Base-by-base conservation (phyloP, 1,140 invertebrate species). In the Plodia interpunctella region DNA sequence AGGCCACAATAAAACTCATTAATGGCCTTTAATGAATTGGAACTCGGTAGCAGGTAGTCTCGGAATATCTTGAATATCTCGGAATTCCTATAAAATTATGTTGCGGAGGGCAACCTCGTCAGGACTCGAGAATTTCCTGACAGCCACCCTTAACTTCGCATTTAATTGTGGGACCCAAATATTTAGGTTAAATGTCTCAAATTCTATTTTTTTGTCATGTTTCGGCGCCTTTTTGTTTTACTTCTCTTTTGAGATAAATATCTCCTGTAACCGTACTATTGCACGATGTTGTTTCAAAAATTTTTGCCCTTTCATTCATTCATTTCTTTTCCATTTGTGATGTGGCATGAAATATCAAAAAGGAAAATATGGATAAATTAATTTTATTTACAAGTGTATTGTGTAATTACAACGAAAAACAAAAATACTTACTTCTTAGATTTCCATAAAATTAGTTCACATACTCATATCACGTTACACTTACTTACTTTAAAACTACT, bases 11-110 rank as follows among this genome's bases (percentile, higher is more conserved):
- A 82, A 87, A 84, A 58, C 70, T 84, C 76, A 78, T 83, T 80
- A 80, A 84, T 85, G 65, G 66, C 57, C 73, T 62, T 75, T 78
- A 87, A 83, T 85, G 79, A 83, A 87, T 85, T 83, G 76, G 78
- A 67, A 63, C 74, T 78, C 70, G 65, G 74, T 77, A 80, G 75
- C 83, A 85, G 77, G 76, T 85, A 85, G 76, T 38, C 73, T 68
- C 56, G 60, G 79, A 86, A 80, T 81, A 78, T 68, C 65, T 76
- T 19, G 58, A 76, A 82, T 87, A 75, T 63, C 68, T 76, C 64
- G 44, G 76, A 80, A 80, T 79, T 74, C 70, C 65, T 72, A 60
- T 67, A 65, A 71, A 73, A 72, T 69, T 70, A 68, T 68, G 55
- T 60, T 59, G 52, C 50, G 50, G 59, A 44, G 55, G 58, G 51